Evolutionary conservation across 2,888 invertebrate genomes (phyloP).

Genomic region (Silvanus unidentatus): DNA sequence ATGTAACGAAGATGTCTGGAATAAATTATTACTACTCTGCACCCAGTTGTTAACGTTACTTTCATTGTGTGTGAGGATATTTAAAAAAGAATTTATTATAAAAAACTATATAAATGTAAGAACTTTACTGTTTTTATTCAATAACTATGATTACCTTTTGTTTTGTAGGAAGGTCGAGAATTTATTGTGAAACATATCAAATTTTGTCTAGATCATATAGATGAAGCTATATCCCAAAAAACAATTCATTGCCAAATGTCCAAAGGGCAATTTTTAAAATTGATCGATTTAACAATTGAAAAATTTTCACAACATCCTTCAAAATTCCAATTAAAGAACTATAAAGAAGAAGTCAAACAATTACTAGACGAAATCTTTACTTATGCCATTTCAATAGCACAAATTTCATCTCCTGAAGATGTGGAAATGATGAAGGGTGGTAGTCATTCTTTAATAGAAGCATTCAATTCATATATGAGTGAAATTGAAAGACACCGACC

Average conservation of each 20-base stretch:
- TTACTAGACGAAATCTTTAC: slow-evolving; percentile 40
- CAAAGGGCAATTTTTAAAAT: slow-evolving; percentile 35
- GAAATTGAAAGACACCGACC: slow-evolving; percentile 47
- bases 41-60: slow-evolving; percentile 23
- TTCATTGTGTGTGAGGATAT: slow-evolving; percentile 22
- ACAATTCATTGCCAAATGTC: slow-evolving; percentile 4
- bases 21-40: slow-evolving; percentile 2
- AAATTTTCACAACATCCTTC: too few relatives aligned
- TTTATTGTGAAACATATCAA: slow-evolving; percentile 18
- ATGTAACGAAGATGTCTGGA: too few relatives aligned
- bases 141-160: background rate
- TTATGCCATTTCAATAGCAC: slow-evolving; percentile 43
- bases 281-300: slow-evolving; percentile 39
- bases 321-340: too few relatives aligned
- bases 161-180: background rate
- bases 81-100: slow-evolving; percentile 21
- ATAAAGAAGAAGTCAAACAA: slow-evolving; percentile 18
- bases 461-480: slow-evolving; percentile 47
- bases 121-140: slow-evolving; percentile 2
- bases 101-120: slow-evolving; percentile 20
- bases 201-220: slow-evolving; percentile 27
- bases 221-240: slow-evolving; percentile 16
- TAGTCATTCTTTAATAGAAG: slow-evolving; percentile 52
- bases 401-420: slow-evolving; percentile 38
- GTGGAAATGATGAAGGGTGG: slow-evolving; percentile 49